Evolutionary conservation across 2,113 vertebrate species (phyloP).

Genomic region (Carollia perspicillata): DNA sequence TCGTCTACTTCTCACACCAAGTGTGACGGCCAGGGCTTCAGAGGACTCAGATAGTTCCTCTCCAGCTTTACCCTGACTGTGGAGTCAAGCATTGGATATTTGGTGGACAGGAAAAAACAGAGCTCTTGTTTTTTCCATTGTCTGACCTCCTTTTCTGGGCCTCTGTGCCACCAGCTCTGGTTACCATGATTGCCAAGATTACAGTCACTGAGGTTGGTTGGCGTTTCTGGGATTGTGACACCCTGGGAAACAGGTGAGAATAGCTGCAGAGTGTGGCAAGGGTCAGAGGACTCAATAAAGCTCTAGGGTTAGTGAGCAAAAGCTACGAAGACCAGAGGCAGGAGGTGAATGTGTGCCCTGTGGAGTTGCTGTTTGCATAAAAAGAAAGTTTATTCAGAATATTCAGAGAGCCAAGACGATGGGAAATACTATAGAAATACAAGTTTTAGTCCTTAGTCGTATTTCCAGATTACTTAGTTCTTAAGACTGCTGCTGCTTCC

Average conservation of each 20-base stretch:
- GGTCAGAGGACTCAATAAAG: background rate
- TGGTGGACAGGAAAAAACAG: background rate
- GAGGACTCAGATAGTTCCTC: background rate
- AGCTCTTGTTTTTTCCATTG: background rate
- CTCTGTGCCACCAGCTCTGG: background rate
- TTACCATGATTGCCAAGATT: background rate
- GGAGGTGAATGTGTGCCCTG: background rate
- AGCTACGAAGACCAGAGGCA: background rate
- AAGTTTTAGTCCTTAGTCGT: background rate
- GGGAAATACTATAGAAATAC: background rate
- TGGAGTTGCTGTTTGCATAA: background rate
- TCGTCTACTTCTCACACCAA: accelerated
- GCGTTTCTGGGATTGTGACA: background rate
- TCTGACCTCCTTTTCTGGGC: background rate
- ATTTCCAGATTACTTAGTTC: background rate
- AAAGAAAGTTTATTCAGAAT: background rate
- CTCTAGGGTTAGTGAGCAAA: background rate
- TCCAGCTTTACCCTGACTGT: background rate
- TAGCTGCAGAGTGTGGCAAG: background rate
- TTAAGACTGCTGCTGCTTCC: background rate
- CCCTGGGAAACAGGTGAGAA: background rate
- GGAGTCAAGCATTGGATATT: background rate
- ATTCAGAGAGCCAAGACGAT: background rate
- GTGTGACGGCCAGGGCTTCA: background rate
- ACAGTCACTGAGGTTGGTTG: background rate